Conservation (phyloP, 2,888 invertebrate species). For the Melikaiella ostensackeni region DNA sequence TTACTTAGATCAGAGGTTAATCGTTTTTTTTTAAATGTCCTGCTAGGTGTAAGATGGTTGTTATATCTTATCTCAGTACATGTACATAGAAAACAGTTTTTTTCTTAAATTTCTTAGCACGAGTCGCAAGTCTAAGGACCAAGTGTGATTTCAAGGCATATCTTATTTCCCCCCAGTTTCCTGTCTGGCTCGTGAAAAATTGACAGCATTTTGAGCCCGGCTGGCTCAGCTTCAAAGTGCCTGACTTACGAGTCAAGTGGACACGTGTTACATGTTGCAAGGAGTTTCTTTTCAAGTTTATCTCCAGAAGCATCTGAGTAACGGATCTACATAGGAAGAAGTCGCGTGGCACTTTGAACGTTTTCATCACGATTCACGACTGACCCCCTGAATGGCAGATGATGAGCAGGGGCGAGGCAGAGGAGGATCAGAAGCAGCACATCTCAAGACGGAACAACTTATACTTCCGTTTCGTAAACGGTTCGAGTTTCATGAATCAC, state of each 20-base stretch:
- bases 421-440: neutral
- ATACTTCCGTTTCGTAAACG: neutral
- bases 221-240: conserved; percentile 13
- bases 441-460: neutral
- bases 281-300: conserved; percentile 22
- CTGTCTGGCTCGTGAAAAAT: conserved; percentile 4
- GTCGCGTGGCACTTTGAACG: conserved; percentile 21
- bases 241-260: neutral
- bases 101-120: neutral
- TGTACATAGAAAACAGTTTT: too few relatives aligned
- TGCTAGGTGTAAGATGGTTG: too few relatives aligned
- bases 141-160: neutral
- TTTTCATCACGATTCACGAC: conserved; percentile 17
- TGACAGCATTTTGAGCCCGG: conserved; percentile 13
- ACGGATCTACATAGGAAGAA: neutral
- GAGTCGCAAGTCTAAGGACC: neutral
- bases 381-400: neutral
- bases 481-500: conserved; percentile 3
- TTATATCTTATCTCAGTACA: too few relatives aligned
- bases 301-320: neutral
- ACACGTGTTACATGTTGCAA: conserved; percentile 15
- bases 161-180: neutral
- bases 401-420: neutral
- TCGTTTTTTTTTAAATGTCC: too few relatives aligned
- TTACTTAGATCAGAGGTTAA: neutral